Percentiles rank a stretch among this genome's conserved stretches.
Conservation (phyloP, 1,140 invertebrate species). For the Drosophila pruinosa region DNA sequence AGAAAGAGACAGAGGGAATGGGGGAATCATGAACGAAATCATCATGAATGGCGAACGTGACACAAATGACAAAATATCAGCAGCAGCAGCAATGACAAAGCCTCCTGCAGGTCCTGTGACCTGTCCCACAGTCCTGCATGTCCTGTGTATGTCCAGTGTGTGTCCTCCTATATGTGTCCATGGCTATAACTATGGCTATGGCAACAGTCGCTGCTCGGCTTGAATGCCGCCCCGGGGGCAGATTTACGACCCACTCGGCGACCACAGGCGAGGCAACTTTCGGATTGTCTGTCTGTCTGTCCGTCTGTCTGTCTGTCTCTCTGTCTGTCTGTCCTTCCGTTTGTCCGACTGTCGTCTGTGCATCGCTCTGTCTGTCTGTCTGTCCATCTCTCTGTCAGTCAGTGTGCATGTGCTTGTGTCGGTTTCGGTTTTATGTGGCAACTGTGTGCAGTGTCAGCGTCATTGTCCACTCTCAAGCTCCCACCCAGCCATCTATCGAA, state of each 20-base stretch:
- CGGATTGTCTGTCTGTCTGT: slow-evolving; percentile 1
- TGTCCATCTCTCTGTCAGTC: slow-evolving; percentile 6
- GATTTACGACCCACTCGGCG: slow-evolving; percentile 24
- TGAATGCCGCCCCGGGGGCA: slow-evolving; percentile 19
- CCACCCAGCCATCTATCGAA: not conserved
- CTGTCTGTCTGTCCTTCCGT: not conserved
- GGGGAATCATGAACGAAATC: slow-evolving; percentile 58
- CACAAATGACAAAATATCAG: slow-evolving; percentile 80
- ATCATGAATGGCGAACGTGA: slow-evolving; percentile 80
- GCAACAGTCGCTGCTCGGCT: slow-evolving; percentile 47
- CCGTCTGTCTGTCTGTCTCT: not conserved
- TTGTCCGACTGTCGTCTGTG: slow-evolving; percentile 4
- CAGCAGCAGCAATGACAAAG: slow-evolving; percentile 57
- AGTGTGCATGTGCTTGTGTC: slow-evolving; percentile 39
- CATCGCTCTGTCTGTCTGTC: slow-evolving; percentile 12
- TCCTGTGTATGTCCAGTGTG: slow-evolving; percentile 22
- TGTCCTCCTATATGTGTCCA: not conserved
- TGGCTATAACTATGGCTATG: slow-evolving; percentile 26
- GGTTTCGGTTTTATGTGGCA: slow-evolving; percentile 70
- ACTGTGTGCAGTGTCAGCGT: slow-evolving; percentile 74
- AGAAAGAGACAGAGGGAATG: slow-evolving; percentile 3
- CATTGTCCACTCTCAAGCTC: slow-evolving; percentile 37
- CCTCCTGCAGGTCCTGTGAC: slow-evolving; percentile 32
- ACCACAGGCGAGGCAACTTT: slow-evolving; percentile 6
- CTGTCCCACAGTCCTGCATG: slow-evolving; percentile 20